A percentile compares a stretch with the other conserved stretches of the same genome.
These are phyloP conservation scores for Sebastes taczanowskii DNA, from an alignment of 2,797 vertebrate species.

Conservation along the genomic window DNA sequence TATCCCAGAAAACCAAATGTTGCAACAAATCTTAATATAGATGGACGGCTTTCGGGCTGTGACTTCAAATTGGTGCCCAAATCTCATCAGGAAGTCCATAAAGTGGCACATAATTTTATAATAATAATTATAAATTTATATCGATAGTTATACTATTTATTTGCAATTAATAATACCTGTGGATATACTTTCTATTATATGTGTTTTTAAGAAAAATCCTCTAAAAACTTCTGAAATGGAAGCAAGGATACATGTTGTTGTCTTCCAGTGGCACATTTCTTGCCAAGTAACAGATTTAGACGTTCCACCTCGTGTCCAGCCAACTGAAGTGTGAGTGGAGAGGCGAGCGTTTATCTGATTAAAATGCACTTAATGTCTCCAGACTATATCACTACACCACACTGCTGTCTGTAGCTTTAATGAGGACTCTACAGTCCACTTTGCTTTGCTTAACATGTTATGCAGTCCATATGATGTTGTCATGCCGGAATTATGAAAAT, in stretches of 20 bases:
- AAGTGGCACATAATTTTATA: neutral
- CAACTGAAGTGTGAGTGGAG: neutral
- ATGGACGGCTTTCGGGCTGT: neutral
- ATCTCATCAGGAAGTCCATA: neutral
- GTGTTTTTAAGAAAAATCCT: neutral
- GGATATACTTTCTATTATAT: neutral
- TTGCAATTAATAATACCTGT: neutral
- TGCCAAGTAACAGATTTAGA: conserved; percentile 34
- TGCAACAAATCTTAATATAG: conserved; percentile 4
- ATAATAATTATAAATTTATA: too few relatives aligned
- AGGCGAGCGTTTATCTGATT: neutral
- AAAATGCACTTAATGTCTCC: neutral
- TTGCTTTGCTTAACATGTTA: conserved; percentile 23
- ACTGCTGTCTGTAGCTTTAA: conserved; percentile 61
- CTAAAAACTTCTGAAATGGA: neutral
- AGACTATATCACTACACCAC: neutral
- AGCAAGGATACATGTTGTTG: neutral
- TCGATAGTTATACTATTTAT: neutral
- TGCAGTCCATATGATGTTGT: conserved; percentile 10
- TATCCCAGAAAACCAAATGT: conserved; percentile 4
- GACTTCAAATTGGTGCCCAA: neutral
- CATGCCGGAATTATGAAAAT: conserved; percentile 13
- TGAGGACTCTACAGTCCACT: neutral
- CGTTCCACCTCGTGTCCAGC: neutral
- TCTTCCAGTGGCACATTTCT: conserved; percentile 5